These are phyloP conservation scores for Drosophila falleni DNA, from an alignment of 2,888 invertebrate species.

Conservation along the genomic window DNA sequence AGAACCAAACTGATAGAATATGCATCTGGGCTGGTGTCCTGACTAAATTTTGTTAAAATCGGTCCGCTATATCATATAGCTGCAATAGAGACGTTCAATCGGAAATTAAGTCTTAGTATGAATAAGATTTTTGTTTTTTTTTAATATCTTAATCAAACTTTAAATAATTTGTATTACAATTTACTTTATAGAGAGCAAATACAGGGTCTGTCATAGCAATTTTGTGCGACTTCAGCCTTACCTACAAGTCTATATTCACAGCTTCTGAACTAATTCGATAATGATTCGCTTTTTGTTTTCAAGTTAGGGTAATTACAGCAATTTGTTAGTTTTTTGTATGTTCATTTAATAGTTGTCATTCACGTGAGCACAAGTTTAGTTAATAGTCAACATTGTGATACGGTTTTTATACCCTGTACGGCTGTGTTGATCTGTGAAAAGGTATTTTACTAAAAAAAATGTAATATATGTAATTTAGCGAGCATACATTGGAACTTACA, in stretches of 20 bases:
- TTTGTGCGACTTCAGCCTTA: background rate
- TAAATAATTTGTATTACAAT: too few relatives aligned
- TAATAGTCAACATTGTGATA: conserved; percentile 1
- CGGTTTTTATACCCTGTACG: background rate
- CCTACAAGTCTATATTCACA: conserved; percentile 2
- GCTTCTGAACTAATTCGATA: conserved; percentile 40
- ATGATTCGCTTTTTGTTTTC: conserved; percentile 59
- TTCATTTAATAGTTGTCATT: conserved; percentile 54
- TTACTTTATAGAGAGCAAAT: too few relatives aligned
- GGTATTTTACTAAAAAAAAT: background rate
- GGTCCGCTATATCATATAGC: too few relatives aligned
- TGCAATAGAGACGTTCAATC: too few relatives aligned
- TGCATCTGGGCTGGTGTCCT: too few relatives aligned
- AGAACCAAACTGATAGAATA: too few relatives aligned
- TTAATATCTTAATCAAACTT: too few relatives aligned
- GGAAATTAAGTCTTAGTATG: too few relatives aligned
- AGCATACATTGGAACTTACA: too few relatives aligned
- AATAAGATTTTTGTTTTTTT: too few relatives aligned
- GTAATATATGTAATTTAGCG: too few relatives aligned
- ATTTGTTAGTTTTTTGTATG: conserved; percentile 67
- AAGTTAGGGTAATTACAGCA: conserved; percentile 61
- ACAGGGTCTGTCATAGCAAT: background rate
- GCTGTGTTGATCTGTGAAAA: background rate
- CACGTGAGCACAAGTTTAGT: background rate
- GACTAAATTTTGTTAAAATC: too few relatives aligned